Conservation (phyloP, 1,140 invertebrate species). For the Drosophila setifemur region DNA sequence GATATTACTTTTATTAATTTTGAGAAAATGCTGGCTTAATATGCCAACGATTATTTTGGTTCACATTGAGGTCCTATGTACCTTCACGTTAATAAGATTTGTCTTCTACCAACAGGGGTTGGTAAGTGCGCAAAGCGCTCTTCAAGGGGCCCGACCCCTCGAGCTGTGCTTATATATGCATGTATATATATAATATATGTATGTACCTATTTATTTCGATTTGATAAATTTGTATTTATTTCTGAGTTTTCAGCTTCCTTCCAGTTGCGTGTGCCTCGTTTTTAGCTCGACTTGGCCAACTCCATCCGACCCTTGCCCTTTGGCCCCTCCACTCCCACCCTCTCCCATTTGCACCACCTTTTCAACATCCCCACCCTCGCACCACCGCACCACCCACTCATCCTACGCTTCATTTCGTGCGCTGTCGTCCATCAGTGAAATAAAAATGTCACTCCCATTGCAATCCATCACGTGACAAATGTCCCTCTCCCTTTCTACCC, state of each 20-base stretch:
- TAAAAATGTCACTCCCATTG: slow-evolving; percentile 82
- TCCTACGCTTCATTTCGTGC: slow-evolving; percentile 63
- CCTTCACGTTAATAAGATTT: too few relatives aligned
- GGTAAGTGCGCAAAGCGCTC: too few relatives aligned
- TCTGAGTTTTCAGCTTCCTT: slow-evolving; percentile 17
- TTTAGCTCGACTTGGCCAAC: slow-evolving; percentile 35
- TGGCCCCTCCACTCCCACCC: not conserved
- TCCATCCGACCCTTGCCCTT: not conserved
- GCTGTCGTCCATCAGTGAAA: slow-evolving; percentile 81
- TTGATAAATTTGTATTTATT: not conserved
- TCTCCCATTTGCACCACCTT: too few relatives aligned
- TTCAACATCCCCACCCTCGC: not conserved
- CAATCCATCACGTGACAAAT: slow-evolving; percentile 82
- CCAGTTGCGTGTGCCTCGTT: slow-evolving; percentile 22
- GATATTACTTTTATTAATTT: too few relatives aligned
- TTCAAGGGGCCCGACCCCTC: too few relatives aligned
- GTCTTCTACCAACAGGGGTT: too few relatives aligned
- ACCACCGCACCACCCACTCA: not conserved
- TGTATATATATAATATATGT: not conserved
- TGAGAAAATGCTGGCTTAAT: too few relatives aligned
- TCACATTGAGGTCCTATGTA: too few relatives aligned
- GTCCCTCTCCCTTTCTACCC: slow-evolving; percentile 31
- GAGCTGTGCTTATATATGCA: too few relatives aligned
- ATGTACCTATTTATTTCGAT: not conserved
- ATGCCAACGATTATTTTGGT: too few relatives aligned